Evolutionary conservation across 2,113 vertebrate species (phyloP), one percentile per base, ranked within the genome.

Genomic region (Apteryx mantelli): DNA sequence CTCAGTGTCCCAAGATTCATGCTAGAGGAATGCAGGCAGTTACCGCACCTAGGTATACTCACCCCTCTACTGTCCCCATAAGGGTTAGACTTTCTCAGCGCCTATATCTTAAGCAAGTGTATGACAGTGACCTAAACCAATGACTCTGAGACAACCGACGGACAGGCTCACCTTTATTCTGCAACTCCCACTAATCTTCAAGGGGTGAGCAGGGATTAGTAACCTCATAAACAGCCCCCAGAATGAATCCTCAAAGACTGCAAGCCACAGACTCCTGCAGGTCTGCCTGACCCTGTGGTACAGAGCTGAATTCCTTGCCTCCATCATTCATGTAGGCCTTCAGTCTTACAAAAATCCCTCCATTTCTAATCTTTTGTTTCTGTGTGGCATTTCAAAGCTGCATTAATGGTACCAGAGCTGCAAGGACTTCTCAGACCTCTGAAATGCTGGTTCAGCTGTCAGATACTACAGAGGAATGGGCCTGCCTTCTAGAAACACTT

Each of bases 271-370:
- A 12, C 26, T 89, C 66, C 52, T 48, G 38, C 13, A 26, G 15
- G 28, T 46, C 36, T 73, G 32, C 34, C 9, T 38, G 36, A 6
- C 8, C 40, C 8, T 10, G 11, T 0, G 0, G 8, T 25, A 58
- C 2, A 2, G 58, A 77, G 26, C 8, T 91, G 77, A 84, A 74
- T 38, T 74, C 40, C 22, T 53, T 56, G 24, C 34, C 52, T 56
- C 18, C 38, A 40, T 18, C 1, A 1, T 48, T 76, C 38, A 46
- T 3, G 4, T 0, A 38, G 22, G 28, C 0, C 0, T 22, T 32
- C 24, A 48, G 38, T 42, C 32, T 65, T 30, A 12, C 3, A 19
- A 3, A 74, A 38, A 26, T 21, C 11, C 14, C 9, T 46, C 34
- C 30, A n/a, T 14, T 91, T n/a, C n/a, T 52, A 38, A 42, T 14